Evolutionary conservation across 2,113 vertebrate species (phyloP).

Genomic region (Collichthys lucidus): DNA sequence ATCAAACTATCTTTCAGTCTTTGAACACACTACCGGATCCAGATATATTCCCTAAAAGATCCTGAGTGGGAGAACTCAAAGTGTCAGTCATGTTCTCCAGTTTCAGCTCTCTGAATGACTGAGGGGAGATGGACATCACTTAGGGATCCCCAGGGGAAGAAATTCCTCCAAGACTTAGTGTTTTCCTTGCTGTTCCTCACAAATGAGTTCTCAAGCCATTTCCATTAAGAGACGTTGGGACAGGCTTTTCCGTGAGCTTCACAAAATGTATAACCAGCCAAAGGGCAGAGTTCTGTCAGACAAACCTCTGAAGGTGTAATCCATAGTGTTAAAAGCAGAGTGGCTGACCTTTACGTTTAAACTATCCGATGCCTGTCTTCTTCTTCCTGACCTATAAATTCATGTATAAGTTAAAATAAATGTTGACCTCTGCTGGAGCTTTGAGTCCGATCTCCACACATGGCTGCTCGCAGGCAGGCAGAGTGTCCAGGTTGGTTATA

Average conservation of each 20-base stretch:
- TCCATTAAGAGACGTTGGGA: constrained; percentile 63
- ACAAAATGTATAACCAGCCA: constrained; percentile 52
- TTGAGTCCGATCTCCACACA: constrained; percentile 6
- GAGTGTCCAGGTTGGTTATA: constrained; percentile 41
- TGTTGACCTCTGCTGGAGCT: not conserved
- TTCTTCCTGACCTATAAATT: not conserved
- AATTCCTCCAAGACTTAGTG: constrained; percentile 85
- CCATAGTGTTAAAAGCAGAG: constrained; percentile 66
- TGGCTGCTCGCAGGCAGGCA: not conserved
- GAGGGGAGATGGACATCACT: constrained; percentile 76
- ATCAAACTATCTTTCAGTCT: not conserved
- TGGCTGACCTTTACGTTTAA: constrained; percentile 57
- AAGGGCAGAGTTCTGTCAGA: constrained; percentile 68
- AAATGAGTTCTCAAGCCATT: constrained; percentile 68
- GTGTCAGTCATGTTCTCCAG: constrained; percentile 74
- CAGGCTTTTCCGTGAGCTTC: constrained; percentile 49
- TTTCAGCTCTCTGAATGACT: constrained; percentile 71
- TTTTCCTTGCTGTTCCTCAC: constrained; percentile 69
- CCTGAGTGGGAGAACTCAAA: constrained; percentile 38
- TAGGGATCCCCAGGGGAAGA: constrained; percentile 82
- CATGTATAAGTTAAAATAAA: not conserved
- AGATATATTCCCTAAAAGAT: constrained; percentile 31
- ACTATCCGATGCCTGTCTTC: constrained; percentile 24
- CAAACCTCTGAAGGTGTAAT: constrained; percentile 76
- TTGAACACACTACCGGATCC: not conserved